These are phyloP conservation scores for Anoplophora glabripennis DNA, from an alignment of 1,140 invertebrate species.

Conservation along the genomic window DNA sequence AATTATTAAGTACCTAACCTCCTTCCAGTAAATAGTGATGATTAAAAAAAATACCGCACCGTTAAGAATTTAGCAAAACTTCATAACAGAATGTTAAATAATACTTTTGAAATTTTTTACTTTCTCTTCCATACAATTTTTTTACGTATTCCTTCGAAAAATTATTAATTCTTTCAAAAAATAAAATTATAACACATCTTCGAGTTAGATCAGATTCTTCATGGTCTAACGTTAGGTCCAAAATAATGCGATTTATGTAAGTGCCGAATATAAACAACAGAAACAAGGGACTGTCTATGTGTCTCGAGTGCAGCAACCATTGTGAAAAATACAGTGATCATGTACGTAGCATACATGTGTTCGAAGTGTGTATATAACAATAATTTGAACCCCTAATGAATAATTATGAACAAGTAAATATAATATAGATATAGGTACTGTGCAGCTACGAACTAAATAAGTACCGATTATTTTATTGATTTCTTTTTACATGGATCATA, in stretches of 20 bases:
- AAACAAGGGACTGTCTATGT: too few relatives aligned
- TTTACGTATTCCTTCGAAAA: too few relatives aligned
- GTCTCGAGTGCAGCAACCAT: constrained; percentile 36
- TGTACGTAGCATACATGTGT: constrained; percentile 31
- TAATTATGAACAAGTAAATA: constrained; percentile 40
- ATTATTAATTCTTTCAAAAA: too few relatives aligned
- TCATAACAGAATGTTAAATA: too few relatives aligned
- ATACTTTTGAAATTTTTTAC: too few relatives aligned
- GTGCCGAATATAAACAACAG: too few relatives aligned
- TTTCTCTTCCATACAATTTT: too few relatives aligned
- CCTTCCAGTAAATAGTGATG: background rate
- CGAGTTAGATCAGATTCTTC: too few relatives aligned
- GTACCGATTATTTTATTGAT: constrained; percentile 25
- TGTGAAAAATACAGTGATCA: constrained; percentile 30
- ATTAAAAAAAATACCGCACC: background rate
- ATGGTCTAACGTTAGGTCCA: too few relatives aligned
- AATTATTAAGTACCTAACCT: background rate
- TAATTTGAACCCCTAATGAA: constrained; percentile 37
- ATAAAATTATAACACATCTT: background rate
- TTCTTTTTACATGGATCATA: constrained; percentile 8
- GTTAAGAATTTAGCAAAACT: background rate
- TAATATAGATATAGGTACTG: constrained; percentile 40
- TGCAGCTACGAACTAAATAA: constrained; percentile 35
- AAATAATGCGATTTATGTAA: too few relatives aligned
- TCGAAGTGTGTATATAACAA: constrained; percentile 39